phyloP scores from a whole-genome alignment of 2,797 vertebrate species.

The Smutsia gigantea region DNA sequence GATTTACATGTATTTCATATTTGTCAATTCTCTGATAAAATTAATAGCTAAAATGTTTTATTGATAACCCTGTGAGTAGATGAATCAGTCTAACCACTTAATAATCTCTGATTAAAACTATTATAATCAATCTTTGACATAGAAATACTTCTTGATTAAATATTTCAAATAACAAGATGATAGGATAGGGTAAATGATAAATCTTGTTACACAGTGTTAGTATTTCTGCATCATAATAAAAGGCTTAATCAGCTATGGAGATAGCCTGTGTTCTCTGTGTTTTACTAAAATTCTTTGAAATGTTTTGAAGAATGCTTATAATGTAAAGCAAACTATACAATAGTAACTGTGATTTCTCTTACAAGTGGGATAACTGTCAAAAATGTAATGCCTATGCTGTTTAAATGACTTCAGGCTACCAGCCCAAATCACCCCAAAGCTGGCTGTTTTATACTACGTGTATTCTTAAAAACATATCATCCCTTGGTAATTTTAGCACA shows the following conservation, averaged over 20 bases:
- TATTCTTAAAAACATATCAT: constrained; percentile 3
- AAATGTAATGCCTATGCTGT: background rate
- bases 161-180: constrained; percentile 67
- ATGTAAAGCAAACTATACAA: background rate
- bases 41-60: constrained; percentile 74
- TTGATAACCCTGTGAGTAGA: constrained; percentile 64
- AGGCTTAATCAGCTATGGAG: background rate
- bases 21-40: constrained; percentile 74
- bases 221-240: constrained; percentile 31
- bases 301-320: background rate
- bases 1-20: constrained; percentile 59
- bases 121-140: constrained; percentile 63
- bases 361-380: background rate
- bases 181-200: constrained; percentile 46
- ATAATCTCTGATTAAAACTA: constrained; percentile 71
- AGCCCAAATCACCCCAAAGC: background rate
- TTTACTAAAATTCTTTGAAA: constrained; percentile 44
- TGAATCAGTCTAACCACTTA: constrained; percentile 66
- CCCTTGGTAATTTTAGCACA: constrained; percentile 33
- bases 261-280: background rate
- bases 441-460: background rate
- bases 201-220: background rate
- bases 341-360: constrained; percentile 52
- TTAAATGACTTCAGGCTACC: background rate
- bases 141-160: constrained; percentile 69